Evolutionary conservation across 2,888 invertebrate species (phyloP), one percentile per base, ranked within the genome.

Genomic region (Dyspetes luteomarginatus): DNA sequence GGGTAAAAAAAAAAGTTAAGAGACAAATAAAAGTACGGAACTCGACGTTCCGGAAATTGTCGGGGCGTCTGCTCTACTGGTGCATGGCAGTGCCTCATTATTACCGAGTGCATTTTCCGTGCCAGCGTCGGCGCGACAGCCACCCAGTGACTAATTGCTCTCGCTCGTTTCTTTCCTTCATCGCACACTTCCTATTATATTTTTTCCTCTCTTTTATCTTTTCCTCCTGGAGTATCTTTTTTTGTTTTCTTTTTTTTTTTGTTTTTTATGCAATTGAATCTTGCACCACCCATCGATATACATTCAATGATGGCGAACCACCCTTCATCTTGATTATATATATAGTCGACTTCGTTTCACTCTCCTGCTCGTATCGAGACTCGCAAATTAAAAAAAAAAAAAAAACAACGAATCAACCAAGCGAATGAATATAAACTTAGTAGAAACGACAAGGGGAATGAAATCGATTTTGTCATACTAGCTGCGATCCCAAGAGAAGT

Each of bases 101-200:
- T 76, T 71, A 56, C 85, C 83, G 81, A 82, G 82, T 84, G 87
- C 86, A 84, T 87, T 86, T 87, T 86, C 85, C 86, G 12, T 15
- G 45, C 36, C 41, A 71, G 15, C 7, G 56, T 43, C 72, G 43
- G 64, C 17, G 55, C 60, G n/a, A n/a, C n/a, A n/a, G n/a, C n/a
- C n/a, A 24, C 58, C 43, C 43, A 48, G 67, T 62, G 85, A 88
- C 87, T 89, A 89, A 89, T 89, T 89, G 88, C 87, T 81, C 72
- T 76, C 78, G 45, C 62, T 62, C 36, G 30, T 80, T 67, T 56
- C 48, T 52, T 64, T 58, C 28, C 22, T 30, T 65, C 67, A n/a
- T 68, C 62, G 58, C 52, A 17, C 28, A 19, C 26, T 62, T 68
- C 60, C 45, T 67, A 55, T 68, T 64, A 24, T 50, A 28, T 48